Evolutionary conservation across 2,888 invertebrate species (phyloP).

Genomic region (Spialia ferax): DNA sequence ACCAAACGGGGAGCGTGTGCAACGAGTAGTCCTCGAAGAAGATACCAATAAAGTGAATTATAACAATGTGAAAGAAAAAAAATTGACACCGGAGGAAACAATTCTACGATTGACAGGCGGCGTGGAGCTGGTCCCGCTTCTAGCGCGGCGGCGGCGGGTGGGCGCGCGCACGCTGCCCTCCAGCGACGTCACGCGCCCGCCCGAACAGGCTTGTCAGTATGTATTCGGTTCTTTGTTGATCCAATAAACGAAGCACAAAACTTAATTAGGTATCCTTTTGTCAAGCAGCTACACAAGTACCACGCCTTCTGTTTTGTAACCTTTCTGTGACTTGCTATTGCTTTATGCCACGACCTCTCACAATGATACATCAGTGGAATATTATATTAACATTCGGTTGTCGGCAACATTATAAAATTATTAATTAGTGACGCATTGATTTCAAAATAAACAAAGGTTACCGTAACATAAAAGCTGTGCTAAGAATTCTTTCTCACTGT

Average conservation of each 20-base stretch:
- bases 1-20: conserved; percentile 67
- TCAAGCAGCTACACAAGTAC: conserved; percentile 40
- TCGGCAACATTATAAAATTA: not conserved
- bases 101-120: conserved; percentile 87
- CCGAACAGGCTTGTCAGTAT: conserved; percentile 76
- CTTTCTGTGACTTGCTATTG: conserved; percentile 22
- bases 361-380: not conserved
- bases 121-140: conserved; percentile 91
- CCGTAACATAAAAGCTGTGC: not conserved
- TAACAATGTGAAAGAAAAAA: conserved; percentile 55
- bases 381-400: not conserved
- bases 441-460: not conserved
- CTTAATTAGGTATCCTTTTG: conserved; percentile 49
- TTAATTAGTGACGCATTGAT: not conserved
- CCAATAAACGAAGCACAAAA: conserved; percentile 41
- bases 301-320: conserved; percentile 27
- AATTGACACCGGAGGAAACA: conserved; percentile 71
- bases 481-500: not conserved
- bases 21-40: conserved; percentile 59
- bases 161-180: conserved; percentile 80
- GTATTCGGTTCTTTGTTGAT: conserved; percentile 54
- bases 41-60: conserved; percentile 44
- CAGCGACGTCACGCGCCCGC: conserved; percentile 78
- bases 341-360: not conserved
- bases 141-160: conserved; percentile 88